Evolutionary conservation across 2,797 vertebrate species (phyloP), one percentile per base, ranked within the genome.

Genomic region (Nyctibius grandis): DNA sequence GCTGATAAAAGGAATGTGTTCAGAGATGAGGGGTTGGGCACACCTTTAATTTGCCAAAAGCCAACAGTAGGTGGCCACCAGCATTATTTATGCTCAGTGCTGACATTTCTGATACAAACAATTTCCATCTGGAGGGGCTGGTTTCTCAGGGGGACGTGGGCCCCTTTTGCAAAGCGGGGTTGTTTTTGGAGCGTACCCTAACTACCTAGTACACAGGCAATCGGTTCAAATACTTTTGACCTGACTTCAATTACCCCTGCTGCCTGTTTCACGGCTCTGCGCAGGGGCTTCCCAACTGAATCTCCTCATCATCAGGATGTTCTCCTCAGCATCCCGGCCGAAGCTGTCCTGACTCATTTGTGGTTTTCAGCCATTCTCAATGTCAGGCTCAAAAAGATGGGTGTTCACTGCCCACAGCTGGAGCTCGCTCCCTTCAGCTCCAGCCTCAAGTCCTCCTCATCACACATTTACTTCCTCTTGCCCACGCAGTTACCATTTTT

Each of bases 221-320:
- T 26, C 5, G 1, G 31, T 50, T 83, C 68, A 88, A 69, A 75
- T 65, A 11, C 61, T 81, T 54, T 26, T 50, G 40, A 74, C 25
- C 25, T 9, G 34, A 69, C 50, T 77, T 78, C 61, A 88, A 59
- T 42, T 48, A 63, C 3, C 20, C 8, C 13, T 61, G 40, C 63
- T 60, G 29, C 56, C 25, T 64, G 15, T 38, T 21, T 15, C 1
- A 2, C 0, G 0, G 69, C 29, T 68, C 29, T 65, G 47, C 0
- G 0, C 2, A 2, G n/a, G 25, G 28, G 28, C 7, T 81, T 6
- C 47, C 18, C 40, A 20, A 2, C 26, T 65, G 14, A 48, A 45
- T 56, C 9, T 61, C 51, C 15, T 12, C 63, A 56, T 11, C 20
- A 31, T 16, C 28, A 67, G 15, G 6, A 28, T 57, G 15, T 14